Evolutionary conservation across 2,888 invertebrate species (phyloP).

Genomic region (Epirrhoe tristata): DNA sequence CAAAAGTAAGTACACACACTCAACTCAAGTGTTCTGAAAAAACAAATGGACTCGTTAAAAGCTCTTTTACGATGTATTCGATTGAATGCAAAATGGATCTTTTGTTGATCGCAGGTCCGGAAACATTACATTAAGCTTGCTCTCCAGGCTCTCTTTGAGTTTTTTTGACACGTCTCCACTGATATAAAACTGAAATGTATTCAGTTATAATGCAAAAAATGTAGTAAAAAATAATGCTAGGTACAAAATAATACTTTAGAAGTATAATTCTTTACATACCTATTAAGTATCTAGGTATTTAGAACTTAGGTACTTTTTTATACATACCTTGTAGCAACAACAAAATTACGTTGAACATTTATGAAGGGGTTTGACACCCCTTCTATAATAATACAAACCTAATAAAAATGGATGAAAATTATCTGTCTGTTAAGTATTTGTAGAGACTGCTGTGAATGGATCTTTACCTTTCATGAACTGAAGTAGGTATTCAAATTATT

Average conservation of each 20-base stretch:
- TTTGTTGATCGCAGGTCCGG: slow-evolving; percentile 70
- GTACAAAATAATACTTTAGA: not conserved
- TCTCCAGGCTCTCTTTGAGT: slow-evolving; percentile 21
- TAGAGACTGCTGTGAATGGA: not conserved
- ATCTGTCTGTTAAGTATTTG: not conserved
- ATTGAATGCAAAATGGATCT: slow-evolving; percentile 72
- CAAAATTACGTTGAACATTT: no score
- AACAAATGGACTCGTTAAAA: slow-evolving; percentile 70
- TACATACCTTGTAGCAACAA: no score
- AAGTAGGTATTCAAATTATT: no score
- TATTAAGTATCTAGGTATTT: no score
- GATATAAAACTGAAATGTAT: not conserved
- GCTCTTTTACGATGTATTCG: slow-evolving; percentile 71
- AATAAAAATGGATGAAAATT: not conserved
- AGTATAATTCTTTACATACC: no score
- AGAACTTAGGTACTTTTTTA: no score
- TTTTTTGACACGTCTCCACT: slow-evolving; percentile 29
- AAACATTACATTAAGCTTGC: slow-evolving; percentile 56
- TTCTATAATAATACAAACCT: no score
- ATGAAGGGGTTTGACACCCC: no score
- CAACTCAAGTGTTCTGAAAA: slow-evolving; percentile 51
- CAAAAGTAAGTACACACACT: slow-evolving; percentile 21
- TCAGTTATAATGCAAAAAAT: no score
- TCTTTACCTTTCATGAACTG: no score
- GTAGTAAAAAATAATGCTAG: no score